Evolutionary conservation across 2,888 invertebrate genomes (phyloP).

Genomic region (Nyleta sp.): DNA sequence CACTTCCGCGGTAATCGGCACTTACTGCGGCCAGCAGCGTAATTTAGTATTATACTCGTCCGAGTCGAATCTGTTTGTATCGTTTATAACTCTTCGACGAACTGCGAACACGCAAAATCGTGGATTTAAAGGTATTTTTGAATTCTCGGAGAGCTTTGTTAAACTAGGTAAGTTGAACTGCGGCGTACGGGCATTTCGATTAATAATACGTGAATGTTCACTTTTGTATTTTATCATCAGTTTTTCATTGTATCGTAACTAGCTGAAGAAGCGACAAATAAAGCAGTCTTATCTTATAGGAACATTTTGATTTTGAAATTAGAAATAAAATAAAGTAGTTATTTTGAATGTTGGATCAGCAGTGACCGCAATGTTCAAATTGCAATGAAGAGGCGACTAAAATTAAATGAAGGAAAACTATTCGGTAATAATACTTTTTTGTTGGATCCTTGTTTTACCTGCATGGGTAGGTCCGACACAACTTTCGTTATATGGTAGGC

Average conservation of each 20-base stretch:
- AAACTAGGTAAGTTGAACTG: constrained; percentile 91
- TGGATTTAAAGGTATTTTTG: constrained; percentile 99
- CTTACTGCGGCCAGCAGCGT: constrained; percentile 98
- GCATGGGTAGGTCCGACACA: constrained; percentile 89
- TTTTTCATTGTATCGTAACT: too few relatives aligned
- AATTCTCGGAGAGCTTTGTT: constrained; percentile 99
- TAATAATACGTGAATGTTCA: neutral
- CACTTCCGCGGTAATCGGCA: constrained; percentile 95
- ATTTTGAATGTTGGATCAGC: too few relatives aligned
- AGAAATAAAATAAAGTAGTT: too few relatives aligned
- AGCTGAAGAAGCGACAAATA: too few relatives aligned
- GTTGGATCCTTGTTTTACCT: too few relatives aligned
- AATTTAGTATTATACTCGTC: constrained; percentile 98
- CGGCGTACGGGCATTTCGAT: neutral
- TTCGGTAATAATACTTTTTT: too few relatives aligned
- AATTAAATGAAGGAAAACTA: too few relatives aligned
- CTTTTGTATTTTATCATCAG: too few relatives aligned
- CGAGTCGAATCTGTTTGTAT: constrained; percentile 93
- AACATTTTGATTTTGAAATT: too few relatives aligned
- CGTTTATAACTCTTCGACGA: constrained; percentile 95
- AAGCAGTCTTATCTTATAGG: too few relatives aligned
- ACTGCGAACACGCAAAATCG: constrained; percentile 98
- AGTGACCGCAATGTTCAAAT: too few relatives aligned
- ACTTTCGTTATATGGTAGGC: constrained; percentile 90
- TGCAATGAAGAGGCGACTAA: too few relatives aligned